Conservation (phyloP, 2,888 invertebrate genomes). For the Automeris io region DNA sequence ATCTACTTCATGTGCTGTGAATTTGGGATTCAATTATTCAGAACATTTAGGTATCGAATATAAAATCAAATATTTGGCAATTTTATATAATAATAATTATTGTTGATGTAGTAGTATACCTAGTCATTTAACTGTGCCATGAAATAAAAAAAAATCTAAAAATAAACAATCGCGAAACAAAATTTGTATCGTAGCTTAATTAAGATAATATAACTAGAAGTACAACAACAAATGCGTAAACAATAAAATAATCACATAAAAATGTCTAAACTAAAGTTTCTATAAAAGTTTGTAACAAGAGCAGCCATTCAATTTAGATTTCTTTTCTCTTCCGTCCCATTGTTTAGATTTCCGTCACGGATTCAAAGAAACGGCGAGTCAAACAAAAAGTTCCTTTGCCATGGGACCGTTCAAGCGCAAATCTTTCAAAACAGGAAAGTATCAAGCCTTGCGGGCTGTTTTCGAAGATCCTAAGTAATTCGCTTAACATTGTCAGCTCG, state of each 20-base stretch:
- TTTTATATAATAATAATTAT: too few species aligned
- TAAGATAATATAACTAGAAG: background rate
- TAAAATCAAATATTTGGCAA: too few species aligned
- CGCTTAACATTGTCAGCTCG: background rate
- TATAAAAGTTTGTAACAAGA: conserved; percentile 36
- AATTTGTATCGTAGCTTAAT: background rate
- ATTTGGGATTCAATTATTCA: too few species aligned
- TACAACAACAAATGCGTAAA: conserved; percentile 9
- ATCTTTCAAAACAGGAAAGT: conserved; percentile 38
- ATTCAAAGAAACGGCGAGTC: conserved; percentile 38
- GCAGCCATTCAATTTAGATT: conserved; percentile 45
- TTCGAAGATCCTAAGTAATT: background rate
- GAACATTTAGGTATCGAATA: too few species aligned
- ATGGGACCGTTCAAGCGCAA: conserved; percentile 43
- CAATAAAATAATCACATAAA: conserved; percentile 19
- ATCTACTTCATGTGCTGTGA: too few species aligned
- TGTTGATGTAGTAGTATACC: too few species aligned
- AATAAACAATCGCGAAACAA: too few species aligned
- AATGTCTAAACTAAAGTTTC: conserved; percentile 30
- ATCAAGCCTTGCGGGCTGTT: conserved; percentile 32
- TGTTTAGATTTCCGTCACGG: conserved; percentile 51
- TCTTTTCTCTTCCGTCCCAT: conserved; percentile 47
- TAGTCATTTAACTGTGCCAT: too few species aligned
- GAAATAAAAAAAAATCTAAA: too few species aligned
- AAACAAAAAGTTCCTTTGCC: conserved; percentile 42